These are phyloP conservation scores for Fragum whitleyi DNA, from an alignment of 2,888 invertebrate genomes.

Conservation along the genomic window DNA sequence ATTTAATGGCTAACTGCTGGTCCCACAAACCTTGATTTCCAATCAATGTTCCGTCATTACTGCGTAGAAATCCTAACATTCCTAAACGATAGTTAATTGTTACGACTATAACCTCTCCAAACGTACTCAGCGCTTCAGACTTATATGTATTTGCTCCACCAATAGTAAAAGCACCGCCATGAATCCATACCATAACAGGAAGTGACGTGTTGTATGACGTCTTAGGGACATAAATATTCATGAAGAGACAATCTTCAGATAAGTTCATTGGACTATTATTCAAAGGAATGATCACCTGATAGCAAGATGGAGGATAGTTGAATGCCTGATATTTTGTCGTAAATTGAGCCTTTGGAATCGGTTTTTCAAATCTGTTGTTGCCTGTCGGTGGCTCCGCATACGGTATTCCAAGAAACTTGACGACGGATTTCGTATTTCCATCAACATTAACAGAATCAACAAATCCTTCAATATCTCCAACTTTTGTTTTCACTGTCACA, in stretches of 20 bases:
- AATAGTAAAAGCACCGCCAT: slow-evolving; percentile 50
- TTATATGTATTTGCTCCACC: slow-evolving; percentile 18
- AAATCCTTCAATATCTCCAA: slow-evolving; percentile 50
- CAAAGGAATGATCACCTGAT: background rate
- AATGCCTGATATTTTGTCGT: slow-evolving; percentile 14
- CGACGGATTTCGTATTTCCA: slow-evolving; percentile 12
- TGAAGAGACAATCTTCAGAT: slow-evolving; percentile 51
- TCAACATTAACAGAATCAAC: slow-evolving; percentile 19
- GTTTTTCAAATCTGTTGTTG: slow-evolving; percentile 42
- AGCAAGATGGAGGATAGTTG: slow-evolving; percentile 28
- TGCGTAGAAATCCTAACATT: slow-evolving; percentile 53
- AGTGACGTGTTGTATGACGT: slow-evolving; percentile 17
- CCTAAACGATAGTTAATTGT: slow-evolving; percentile 58
- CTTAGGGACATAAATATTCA: slow-evolving; percentile 53
- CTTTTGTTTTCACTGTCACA: slow-evolving; percentile 30
- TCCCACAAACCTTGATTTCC: slow-evolving; percentile 64
- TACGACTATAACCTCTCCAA: slow-evolving; percentile 24
- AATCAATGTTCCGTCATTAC: slow-evolving; percentile 23
- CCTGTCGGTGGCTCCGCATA: slow-evolving; percentile 54
- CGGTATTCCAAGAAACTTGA: slow-evolving; percentile 54
- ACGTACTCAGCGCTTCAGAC: background rate
- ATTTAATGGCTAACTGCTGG: slow-evolving; percentile 57
- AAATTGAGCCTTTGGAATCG: slow-evolving; percentile 49
- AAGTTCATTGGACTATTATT: background rate
- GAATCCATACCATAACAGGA: slow-evolving; percentile 60